Conservation (phyloP, 2,797 vertebrate genomes). For the Microchirus variegatus region DNA sequence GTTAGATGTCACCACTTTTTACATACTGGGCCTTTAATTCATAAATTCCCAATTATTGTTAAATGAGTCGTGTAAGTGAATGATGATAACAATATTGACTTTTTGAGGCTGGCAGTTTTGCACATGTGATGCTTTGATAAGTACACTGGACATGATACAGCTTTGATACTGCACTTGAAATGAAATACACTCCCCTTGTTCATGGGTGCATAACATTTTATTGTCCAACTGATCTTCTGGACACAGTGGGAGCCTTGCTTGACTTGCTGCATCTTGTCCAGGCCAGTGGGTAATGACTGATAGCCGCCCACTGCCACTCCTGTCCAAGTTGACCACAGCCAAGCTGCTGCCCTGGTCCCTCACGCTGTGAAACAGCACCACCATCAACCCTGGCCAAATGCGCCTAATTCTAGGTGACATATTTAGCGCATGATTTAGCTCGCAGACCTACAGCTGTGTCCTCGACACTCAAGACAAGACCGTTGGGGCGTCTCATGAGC, state of each 20-base stretch:
- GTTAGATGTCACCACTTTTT: no score
- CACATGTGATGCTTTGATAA: constrained; percentile 14
- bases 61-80: neutral
- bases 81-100: constrained; percentile 5
- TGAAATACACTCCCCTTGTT: constrained; percentile 46
- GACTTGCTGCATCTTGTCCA: constrained; percentile 65
- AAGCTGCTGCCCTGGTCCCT: constrained; percentile 26
- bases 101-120: constrained; percentile 1
- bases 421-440: constrained; percentile 85
- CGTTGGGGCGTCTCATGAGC: constrained; percentile 74
- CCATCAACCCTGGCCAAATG: constrained; percentile 58
- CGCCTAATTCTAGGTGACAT: constrained; percentile 81
- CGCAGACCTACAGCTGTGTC: constrained; percentile 84
- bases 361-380: constrained; percentile 51
- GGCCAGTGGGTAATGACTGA: constrained; percentile 66
- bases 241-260: constrained; percentile 61
- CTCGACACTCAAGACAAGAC: constrained; percentile 81
- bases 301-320: constrained; percentile 43
- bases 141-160: constrained; percentile 5
- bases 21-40: neutral
- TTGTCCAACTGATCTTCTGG: constrained; percentile 58
- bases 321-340: constrained; percentile 41
- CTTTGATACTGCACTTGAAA: constrained; percentile 31
- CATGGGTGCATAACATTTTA: constrained; percentile 47
- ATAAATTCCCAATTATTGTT: neutral